A percentile compares a stretch with the other conserved stretches of the same genome.
Evolutionary conservation across 2,888 invertebrate species (phyloP).

Genomic region (Luperina testacea): DNA sequence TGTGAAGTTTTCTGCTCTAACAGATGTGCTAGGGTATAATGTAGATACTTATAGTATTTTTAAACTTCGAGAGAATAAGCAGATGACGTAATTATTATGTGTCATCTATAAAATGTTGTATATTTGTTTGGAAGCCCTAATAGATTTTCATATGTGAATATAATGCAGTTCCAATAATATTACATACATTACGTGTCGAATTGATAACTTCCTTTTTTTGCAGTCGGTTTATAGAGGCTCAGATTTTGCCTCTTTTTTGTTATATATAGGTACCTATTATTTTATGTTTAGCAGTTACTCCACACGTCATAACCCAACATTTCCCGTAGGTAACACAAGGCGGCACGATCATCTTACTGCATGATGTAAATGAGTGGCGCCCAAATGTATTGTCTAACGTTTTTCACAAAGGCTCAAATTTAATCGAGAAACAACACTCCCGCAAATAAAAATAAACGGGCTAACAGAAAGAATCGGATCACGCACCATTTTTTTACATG

Average conservation of each 20-base stretch:
- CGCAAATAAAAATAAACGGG: slow-evolving; percentile 42
- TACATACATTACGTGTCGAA: too few relatives aligned
- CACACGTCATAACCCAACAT: neutral
- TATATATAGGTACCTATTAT: neutral
- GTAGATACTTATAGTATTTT: neutral
- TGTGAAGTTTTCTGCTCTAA: slow-evolving; percentile 18
- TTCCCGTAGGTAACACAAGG: slow-evolving; percentile 5
- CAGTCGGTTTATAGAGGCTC: too few relatives aligned
- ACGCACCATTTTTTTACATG: slow-evolving; percentile 68
- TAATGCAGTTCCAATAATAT: too few relatives aligned
- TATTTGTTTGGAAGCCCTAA: too few relatives aligned
- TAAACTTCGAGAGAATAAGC: neutral
- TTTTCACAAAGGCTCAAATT: slow-evolving; percentile 35
- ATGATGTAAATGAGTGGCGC: slow-evolving; percentile 25
- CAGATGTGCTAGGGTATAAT: neutral
- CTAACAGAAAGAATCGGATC: slow-evolving; percentile 56
- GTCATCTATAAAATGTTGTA: neutral
- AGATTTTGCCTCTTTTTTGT: neutral
- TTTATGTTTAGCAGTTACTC: neutral
- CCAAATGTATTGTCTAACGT: slow-evolving; percentile 38
- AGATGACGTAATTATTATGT: neutral
- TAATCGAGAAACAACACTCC: slow-evolving; percentile 43
- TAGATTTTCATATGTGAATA: too few relatives aligned
- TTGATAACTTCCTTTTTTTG: too few relatives aligned
- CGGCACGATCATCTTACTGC: slow-evolving; percentile 22